Conservation (phyloP, 2,797 vertebrate species). For the Cuculus canorus region DNA sequence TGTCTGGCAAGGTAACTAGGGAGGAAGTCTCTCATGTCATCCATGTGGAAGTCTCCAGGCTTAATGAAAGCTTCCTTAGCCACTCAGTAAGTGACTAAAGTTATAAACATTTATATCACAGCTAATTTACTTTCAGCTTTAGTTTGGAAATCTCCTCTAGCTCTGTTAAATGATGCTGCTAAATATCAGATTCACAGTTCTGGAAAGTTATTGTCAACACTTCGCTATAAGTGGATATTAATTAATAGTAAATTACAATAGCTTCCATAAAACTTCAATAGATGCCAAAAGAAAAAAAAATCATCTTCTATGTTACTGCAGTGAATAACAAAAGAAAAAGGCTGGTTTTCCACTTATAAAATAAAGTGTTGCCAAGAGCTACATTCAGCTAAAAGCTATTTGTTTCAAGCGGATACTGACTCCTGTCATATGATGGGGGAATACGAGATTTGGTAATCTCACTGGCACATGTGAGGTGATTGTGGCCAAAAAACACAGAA, state of each 20-base stretch:
- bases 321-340: slow-evolving; percentile 11
- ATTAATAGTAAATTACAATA: slow-evolving; percentile 55
- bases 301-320: background rate
- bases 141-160: slow-evolving; percentile 43
- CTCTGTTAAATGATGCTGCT: slow-evolving; percentile 46
- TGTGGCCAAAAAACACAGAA: slow-evolving; percentile 40
- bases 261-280: slow-evolving; percentile 24
- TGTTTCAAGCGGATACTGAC: background rate
- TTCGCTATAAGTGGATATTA: slow-evolving; percentile 66
- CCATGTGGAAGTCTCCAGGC: slow-evolving; percentile 17
- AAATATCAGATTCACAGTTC: slow-evolving; percentile 54
- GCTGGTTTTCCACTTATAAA: slow-evolving; percentile 56
- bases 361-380: slow-evolving; percentile 38
- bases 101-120: slow-evolving; percentile 56
- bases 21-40: slow-evolving; percentile 53
- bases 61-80: slow-evolving; percentile 40
- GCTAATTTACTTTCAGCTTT: slow-evolving; percentile 50
- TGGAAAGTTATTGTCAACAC: slow-evolving; percentile 61
- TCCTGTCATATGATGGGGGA: background rate
- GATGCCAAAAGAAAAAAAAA: background rate
- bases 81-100: slow-evolving; percentile 27
- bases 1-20: slow-evolving; percentile 31
- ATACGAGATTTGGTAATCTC: slow-evolving; percentile 33
- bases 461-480: slow-evolving; percentile 26
- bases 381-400: slow-evolving; percentile 33